These are phyloP conservation scores for Melangyna quadrimaculata DNA, from an alignment of 2,888 invertebrate genomes.

Conservation along the genomic window DNA sequence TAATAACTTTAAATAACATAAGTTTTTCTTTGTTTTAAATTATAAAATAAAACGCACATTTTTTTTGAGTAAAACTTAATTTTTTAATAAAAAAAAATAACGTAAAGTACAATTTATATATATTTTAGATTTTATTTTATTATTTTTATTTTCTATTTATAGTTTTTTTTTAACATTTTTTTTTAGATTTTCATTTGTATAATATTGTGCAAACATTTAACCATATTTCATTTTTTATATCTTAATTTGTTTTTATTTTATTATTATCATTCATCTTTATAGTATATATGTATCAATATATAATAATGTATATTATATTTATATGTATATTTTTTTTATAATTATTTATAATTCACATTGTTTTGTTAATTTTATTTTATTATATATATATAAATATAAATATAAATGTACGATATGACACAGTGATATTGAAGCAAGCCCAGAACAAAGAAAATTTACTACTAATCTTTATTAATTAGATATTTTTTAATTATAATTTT, in stretches of 20 bases:
- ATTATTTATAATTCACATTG: constrained; percentile 64
- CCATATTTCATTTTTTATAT: constrained; percentile 46
- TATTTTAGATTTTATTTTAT: constrained; percentile 34
- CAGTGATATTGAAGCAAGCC: constrained; percentile 80
- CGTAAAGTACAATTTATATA: constrained; percentile 16
- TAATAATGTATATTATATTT: constrained; percentile 38
- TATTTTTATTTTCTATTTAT: constrained; percentile 45
- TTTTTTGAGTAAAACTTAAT: constrained; percentile 19
- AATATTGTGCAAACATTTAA: constrained; percentile 70
- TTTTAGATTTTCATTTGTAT: constrained; percentile 39
- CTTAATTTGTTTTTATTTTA: constrained; percentile 43
- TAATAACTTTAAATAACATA: constrained; percentile 24
- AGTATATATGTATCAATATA: constrained; percentile 48
- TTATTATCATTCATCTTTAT: constrained; percentile 80
- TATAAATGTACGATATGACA: constrained; percentile 81
- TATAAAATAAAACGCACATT: constrained; percentile 22
- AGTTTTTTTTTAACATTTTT: constrained; percentile 31
- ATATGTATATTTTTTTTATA: constrained; percentile 16
- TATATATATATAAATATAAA: constrained; percentile 74
- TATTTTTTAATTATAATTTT: constrained; percentile 26
- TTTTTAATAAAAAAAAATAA: constrained; percentile 2
- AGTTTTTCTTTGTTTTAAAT: neutral
- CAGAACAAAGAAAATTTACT: constrained; percentile 76
- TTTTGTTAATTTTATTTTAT: constrained; percentile 52
- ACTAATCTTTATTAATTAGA: too few species aligned